Evolutionary conservation across 2,113 vertebrate species (phyloP), one percentile per base, ranked within the genome.

Genomic region (Equus przewalskii): DNA sequence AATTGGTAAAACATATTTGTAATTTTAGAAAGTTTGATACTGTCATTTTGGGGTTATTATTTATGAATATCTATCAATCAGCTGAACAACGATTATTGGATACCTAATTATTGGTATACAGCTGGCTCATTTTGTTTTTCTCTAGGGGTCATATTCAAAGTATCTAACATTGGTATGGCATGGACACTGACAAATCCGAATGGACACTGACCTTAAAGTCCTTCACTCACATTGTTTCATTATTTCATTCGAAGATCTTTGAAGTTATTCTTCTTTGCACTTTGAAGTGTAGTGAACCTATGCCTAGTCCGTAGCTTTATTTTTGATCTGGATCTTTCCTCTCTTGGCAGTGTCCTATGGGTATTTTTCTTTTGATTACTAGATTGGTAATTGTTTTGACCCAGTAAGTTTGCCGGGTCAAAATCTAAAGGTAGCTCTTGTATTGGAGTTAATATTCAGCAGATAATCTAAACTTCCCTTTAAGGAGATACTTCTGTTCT

Each of bases 331-430:
- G 4, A 14, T 79, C 33, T 82, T 67, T 79, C 14, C 22, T 56
- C 67, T 26, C 12, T 82, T 86, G 24, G 24, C 12, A 13, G 16
- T 87, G 67, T 62, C 12, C 11, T 79, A 0, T 82, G 30, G 18
- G 7, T 41, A 13, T 88, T 69, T 90, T 19, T 83, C 72, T 81
- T 87, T 22, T 49, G 54, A 44, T 94, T 81, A 56, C 33, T 14
- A 79, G 62, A 60, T 69, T 94, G 58, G 10, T 54, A 22, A 56
- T 83, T 79, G 41, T 89, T 95, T 95, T 92, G 69, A 56, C 16
- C 16, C 11, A 30, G 58, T 69, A 88, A 51, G 18, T 54, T 97
- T 86, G 36, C 15, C 79, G 64, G 26, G n/a, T 95, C 80, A 95
- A 76, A 87, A 90, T 56, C 5, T 30, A 70, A 51, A 95, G 75